Percentiles rank a stretch among this genome's conserved stretches.
Conservation (phyloP, 2,888 invertebrate species). For the Rhyacophila evoluta region DNA sequence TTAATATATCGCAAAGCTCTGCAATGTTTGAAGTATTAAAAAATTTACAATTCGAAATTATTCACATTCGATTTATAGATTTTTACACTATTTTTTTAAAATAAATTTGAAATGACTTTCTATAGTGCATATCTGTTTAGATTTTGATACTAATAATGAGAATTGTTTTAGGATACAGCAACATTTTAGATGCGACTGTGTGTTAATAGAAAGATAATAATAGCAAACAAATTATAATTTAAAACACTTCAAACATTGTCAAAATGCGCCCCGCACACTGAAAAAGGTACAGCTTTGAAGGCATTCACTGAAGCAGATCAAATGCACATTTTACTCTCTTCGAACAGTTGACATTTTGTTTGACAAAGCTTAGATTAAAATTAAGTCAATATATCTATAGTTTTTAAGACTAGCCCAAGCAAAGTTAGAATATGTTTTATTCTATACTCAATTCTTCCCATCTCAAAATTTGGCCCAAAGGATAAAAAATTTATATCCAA, state of each 20-base stretch:
- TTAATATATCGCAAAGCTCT: slow-evolving; percentile 27
- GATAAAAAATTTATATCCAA: slow-evolving; percentile 2
- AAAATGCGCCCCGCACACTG: slow-evolving; percentile 14
- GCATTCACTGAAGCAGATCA: slow-evolving; percentile 33
- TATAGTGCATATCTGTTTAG: no score
- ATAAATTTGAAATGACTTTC: no score
- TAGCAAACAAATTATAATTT: no score
- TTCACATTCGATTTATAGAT: no score
- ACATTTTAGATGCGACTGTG: no score
- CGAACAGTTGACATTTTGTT: slow-evolving; percentile 23
- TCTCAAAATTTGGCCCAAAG: slow-evolving; percentile 11
- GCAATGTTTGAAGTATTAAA: slow-evolving; percentile 29
- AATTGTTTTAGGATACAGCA: no score
- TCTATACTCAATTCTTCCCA: not conserved
- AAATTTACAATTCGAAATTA: slow-evolving; percentile 29
- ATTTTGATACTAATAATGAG: no score
- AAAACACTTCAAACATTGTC: slow-evolving; percentile 14
- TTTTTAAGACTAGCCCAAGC: slow-evolving; percentile 39
- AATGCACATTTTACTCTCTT: slow-evolving; percentile 23
- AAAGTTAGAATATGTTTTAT: slow-evolving; percentile 36
- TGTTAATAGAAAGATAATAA: no score
- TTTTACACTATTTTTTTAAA: no score
- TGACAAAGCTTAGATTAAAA: slow-evolving; percentile 38
- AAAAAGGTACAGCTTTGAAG: slow-evolving; percentile 31
- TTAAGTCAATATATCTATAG: slow-evolving; percentile 43